Base-by-base conservation (phyloP, 2,113 vertebrate species). In the Chaetodon auriga region DNA sequence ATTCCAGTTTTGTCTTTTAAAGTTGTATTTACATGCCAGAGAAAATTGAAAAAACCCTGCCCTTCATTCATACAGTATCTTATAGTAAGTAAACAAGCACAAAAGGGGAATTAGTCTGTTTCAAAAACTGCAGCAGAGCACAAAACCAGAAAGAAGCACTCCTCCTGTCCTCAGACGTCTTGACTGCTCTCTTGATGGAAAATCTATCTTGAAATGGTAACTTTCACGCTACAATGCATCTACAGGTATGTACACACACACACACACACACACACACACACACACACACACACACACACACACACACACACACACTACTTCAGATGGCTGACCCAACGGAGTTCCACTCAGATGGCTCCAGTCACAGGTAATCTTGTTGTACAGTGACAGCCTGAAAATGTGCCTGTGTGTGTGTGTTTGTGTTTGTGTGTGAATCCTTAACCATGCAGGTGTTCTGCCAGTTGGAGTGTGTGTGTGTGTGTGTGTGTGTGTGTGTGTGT, bases 141-240 rank as follows among this genome's bases (percentile, higher is more conserved):
- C 64, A 48, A 30, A 68, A 11, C 38, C 66, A 48, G 48, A 38
- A 14, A 14, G 25, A 54, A 36, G 30, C 41, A 11, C 35, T 54
- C 3, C 35, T 21, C 6, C 68, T 38, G 25, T 54, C 35, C 49
- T 54, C 49, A 54, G 35, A 54, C 7, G 3, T 38, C 30, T 38
- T 54, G 35, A 41, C 48, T 68, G 11, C 49, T n/a, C 48, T 48
- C 14, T 54, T 63, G 18, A 63, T 63, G 77, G 68, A 63, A 80
- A 46, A 46, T 79, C 57, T 55, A 55, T 23, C 38, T 80, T 63
- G 68, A 80, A 71, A 69, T 43, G 65, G 23, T 36, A 68, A 36
- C 66, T 68, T 68, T 68, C 66, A 68, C 5, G 25, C 25, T 19
- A 68, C 46, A 51, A 15, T 53, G 68, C 48, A 53, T 53, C 5